Evolutionary conservation across 2,797 vertebrate species (phyloP).

Genomic region (Darevskia mixta): DNA sequence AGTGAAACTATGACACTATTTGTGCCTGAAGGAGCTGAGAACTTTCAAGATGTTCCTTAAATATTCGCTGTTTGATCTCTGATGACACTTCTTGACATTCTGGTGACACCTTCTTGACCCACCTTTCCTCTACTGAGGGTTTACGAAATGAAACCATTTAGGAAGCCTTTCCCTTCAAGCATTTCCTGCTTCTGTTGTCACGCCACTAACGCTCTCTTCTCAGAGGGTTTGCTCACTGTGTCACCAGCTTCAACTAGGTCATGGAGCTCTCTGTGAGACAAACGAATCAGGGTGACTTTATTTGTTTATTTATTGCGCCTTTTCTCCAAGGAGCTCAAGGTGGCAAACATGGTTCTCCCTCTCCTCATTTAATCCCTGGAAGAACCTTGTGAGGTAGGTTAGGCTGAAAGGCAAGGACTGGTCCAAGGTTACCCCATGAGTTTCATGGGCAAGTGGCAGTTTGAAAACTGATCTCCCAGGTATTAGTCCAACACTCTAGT

Average conservation of each 20-base stretch:
- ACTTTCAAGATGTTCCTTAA: slow-evolving; percentile 36
- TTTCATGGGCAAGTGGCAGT: no score
- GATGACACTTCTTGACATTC: slow-evolving; percentile 4
- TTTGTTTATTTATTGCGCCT: no score
- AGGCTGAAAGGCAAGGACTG: no score
- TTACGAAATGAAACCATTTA: slow-evolving; percentile 30
- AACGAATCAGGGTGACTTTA: not conserved
- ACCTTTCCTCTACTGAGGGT: not conserved
- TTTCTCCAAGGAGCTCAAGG: no score
- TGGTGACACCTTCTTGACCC: slow-evolving; percentile 19
- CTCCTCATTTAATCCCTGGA: no score
- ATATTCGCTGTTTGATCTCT: slow-evolving; percentile 30
- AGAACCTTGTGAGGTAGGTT: no score
- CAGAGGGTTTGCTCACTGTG: slow-evolving; percentile 2
- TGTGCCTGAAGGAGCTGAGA: slow-evolving; percentile 32
- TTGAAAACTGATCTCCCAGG: no score
- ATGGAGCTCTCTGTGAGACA: not conserved
- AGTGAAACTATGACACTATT: not conserved
- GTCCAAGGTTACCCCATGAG: no score
- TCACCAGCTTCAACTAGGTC: not conserved
- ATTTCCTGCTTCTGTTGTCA: slow-evolving; percentile 38
- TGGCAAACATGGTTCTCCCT: no score
- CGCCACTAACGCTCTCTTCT: not conserved
- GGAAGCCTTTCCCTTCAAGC: slow-evolving; percentile 15
- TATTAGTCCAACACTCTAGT: slow-evolving; percentile 7